phyloP scores from a whole-genome alignment of 2,797 vertebrate genomes.

The Ctenopoma multispine region DNA sequence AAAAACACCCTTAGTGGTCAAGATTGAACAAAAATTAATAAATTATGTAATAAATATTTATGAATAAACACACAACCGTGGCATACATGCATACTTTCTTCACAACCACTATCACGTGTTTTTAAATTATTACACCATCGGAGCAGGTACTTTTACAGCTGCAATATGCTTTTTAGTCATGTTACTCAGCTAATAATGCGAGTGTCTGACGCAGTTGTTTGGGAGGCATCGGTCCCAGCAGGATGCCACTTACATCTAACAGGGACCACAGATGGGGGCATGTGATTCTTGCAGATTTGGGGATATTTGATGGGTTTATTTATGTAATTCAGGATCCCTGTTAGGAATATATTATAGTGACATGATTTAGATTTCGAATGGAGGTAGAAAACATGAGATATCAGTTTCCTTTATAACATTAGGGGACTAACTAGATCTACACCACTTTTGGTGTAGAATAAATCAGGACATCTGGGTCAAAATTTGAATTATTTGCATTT shows the following conservation, averaged over 20 bases:
- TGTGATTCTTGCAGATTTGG: too few relatives aligned
- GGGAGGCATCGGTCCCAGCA: conserved; percentile 18
- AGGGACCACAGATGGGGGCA: too few relatives aligned
- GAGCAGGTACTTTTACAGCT: neutral
- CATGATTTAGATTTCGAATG: conserved; percentile 2
- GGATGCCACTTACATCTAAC: conserved; percentile 10
- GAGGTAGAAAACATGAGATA: conserved; percentile 16
- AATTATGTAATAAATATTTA: neutral
- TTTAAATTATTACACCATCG: neutral
- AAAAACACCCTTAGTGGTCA: neutral
- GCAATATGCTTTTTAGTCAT: neutral
- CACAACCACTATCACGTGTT: neutral
- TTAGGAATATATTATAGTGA: neutral
- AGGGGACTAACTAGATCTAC: neutral
- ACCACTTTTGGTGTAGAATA: conserved; percentile 37
- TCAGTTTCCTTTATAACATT: neutral
- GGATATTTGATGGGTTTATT: too few relatives aligned
- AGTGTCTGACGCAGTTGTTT: conserved; percentile 12
- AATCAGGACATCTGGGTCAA: conserved; percentile 41
- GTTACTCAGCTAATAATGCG: conserved; percentile 1
- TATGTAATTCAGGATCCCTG: neutral
- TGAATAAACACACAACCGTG: neutral
- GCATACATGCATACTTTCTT: neutral
- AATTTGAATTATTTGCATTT: conserved; percentile 56
- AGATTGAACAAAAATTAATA: neutral